These are phyloP conservation scores for Tipula helvola DNA, from an alignment of 2,888 invertebrate genomes.

Conservation along the genomic window DNA sequence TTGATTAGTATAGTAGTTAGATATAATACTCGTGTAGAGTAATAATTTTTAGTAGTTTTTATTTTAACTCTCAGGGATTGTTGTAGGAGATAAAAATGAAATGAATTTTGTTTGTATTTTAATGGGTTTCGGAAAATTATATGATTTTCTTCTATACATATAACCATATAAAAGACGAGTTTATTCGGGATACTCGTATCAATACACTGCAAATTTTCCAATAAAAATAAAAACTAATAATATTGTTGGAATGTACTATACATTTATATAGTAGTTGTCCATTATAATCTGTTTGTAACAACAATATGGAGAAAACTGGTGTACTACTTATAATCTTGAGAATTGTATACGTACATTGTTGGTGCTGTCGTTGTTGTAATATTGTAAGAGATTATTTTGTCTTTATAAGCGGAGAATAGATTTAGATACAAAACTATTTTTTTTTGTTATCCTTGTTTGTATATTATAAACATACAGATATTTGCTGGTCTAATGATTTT, in stretches of 20 bases:
- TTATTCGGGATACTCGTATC: background rate
- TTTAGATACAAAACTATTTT: background rate
- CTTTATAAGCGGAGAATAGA: background rate
- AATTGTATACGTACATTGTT: background rate
- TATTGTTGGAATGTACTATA: background rate
- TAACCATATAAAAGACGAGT: background rate
- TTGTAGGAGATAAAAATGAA: background rate
- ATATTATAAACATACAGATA: background rate
- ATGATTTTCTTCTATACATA: background rate
- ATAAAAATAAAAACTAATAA: background rate
- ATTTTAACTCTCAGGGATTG: conserved; percentile 4
- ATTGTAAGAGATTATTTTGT: background rate
- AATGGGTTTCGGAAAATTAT: background rate
- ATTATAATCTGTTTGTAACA: background rate
- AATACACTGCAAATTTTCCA: background rate
- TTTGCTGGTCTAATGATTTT: background rate
- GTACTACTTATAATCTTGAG: background rate
- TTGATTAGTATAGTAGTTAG: background rate
- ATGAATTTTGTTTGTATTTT: background rate
- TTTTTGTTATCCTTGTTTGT: background rate
- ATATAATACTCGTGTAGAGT: background rate
- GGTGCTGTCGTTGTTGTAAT: background rate
- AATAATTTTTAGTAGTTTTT: conserved; percentile 4
- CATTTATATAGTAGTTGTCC: background rate
- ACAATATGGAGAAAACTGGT: background rate